phyloP scores from a whole-genome alignment of 2,888 invertebrate genomes.

The Leptodirus hochenwartii region DNA sequence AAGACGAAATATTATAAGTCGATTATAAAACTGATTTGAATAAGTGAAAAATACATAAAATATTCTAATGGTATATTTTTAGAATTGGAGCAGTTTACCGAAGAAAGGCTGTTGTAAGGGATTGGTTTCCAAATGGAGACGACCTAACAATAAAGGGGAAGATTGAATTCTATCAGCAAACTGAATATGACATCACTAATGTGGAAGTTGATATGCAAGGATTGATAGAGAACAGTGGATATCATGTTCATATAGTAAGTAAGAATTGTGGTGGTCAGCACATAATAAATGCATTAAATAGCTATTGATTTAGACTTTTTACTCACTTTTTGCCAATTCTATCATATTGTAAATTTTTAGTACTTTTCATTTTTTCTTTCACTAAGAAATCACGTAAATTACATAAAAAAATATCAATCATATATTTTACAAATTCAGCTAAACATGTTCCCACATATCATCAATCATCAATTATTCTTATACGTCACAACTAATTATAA shows the following conservation, averaged over 20 bases:
- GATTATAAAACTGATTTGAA: constrained; percentile 5
- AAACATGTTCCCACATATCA: too few species aligned
- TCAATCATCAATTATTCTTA: too few species aligned
- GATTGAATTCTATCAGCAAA: constrained; percentile 69
- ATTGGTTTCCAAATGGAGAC: constrained; percentile 75
- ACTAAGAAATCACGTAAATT: constrained; percentile 1
- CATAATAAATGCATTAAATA: neutral
- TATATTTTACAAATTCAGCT: too few species aligned
- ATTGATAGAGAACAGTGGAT: constrained; percentile 46
- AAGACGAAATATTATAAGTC: neutral
- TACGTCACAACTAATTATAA: too few species aligned
- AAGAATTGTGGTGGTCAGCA: neutral
- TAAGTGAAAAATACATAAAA: constrained; percentile 3
- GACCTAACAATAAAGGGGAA: constrained; percentile 46
- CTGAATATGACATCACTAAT: constrained; percentile 67
- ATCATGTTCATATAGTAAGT: constrained; percentile 66
- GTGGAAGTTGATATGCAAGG: constrained; percentile 60
- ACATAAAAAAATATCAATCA: too few species aligned
- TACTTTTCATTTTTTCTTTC: constrained; percentile 1
- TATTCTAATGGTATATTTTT: constrained; percentile 14
- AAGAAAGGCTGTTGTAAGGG: constrained; percentile 67
- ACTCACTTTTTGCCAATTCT: neutral
- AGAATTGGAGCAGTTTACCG: constrained; percentile 58
- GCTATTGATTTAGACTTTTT: neutral
- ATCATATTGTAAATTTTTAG: neutral